A percentile compares a stretch with the other conserved stretches of the same genome.
These are phyloP conservation scores for Kryptolebias marmoratus DNA, from an alignment of 2,113 vertebrate species.

Conservation along the genomic window DNA sequence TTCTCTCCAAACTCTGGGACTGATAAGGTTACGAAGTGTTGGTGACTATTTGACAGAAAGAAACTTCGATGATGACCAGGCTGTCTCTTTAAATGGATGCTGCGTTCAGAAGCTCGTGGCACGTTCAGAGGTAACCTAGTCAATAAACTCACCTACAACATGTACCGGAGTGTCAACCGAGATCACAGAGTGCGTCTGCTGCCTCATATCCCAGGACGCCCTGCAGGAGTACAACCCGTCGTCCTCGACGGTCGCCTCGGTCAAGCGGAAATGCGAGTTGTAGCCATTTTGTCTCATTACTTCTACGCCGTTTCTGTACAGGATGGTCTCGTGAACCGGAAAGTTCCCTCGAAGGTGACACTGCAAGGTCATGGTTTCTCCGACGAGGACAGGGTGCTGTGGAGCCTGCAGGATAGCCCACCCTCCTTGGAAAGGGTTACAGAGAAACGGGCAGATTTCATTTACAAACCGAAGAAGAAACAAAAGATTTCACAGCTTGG, in stretches of 20 bases:
- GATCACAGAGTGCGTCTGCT: conserved; percentile 1
- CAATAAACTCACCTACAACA: conserved; percentile 66
- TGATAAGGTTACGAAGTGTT: too few relatives aligned
- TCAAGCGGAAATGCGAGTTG: conserved; percentile 28
- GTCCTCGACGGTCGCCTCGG: conserved; percentile 44
- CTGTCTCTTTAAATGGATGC: too few relatives aligned
- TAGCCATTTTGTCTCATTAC: conserved; percentile 20
- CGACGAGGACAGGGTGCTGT: conserved; percentile 27
- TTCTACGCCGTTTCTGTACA: conserved; percentile 70
- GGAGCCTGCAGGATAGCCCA: conserved; percentile 63
- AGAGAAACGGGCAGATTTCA: not conserved
- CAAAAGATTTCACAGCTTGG: not conserved
- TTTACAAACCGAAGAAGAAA: not conserved
- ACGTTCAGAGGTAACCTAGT: too few relatives aligned
- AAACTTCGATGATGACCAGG: too few relatives aligned
- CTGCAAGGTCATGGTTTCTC: conserved; percentile 39
- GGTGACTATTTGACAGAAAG: too few relatives aligned
- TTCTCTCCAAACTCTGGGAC: too few relatives aligned
- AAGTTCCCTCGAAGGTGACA: conserved; percentile 57
- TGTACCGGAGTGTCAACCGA: conserved; percentile 46
- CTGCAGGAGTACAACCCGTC: conserved; percentile 71
- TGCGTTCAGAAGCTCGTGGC: too few relatives aligned
- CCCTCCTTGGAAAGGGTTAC: conserved; percentile 59
- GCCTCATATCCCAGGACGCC: conserved; percentile 56
- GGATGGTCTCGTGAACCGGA: conserved; percentile 36